A percentile compares a stretch with the other conserved stretches of the same genome.
Evolutionary conservation across 2,888 invertebrate species (phyloP).

Genomic region (Ochropleura plecta): DNA sequence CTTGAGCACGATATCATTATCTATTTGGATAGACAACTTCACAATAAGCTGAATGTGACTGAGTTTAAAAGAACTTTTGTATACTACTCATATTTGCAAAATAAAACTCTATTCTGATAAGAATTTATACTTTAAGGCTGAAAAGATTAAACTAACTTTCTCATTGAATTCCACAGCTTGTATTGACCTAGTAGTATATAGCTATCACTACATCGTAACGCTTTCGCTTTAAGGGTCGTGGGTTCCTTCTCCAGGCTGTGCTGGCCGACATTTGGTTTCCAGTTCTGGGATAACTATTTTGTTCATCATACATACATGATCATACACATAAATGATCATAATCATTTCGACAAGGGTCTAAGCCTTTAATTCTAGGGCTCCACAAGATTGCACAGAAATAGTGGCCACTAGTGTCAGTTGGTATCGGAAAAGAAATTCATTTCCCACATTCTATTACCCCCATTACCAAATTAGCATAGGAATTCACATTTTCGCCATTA

Average conservation of each 20-base stretch:
- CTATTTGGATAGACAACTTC: background rate
- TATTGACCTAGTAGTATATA: slow-evolving; percentile 23
- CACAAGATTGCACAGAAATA: background rate
- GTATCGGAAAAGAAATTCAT: slow-evolving; percentile 10
- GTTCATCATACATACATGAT: background rate
- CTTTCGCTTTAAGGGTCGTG: slow-evolving; percentile 29
- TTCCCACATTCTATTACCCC: slow-evolving; percentile 58
- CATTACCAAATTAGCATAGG: slow-evolving; percentile 48
- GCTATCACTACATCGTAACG: slow-evolving; percentile 7
- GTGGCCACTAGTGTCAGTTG: background rate
- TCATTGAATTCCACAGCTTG: slow-evolving; percentile 3
- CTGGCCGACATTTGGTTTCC: background rate
- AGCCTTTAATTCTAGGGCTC: background rate
- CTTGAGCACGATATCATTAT: background rate
- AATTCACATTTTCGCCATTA: slow-evolving; percentile 51
- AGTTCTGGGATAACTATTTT: background rate
- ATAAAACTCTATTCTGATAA: background rate
- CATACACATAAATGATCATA: too few species aligned
- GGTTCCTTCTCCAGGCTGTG: background rate
- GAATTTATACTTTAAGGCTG: slow-evolving; percentile 11
- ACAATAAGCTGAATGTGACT: background rate
- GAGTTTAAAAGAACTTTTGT: too few species aligned
- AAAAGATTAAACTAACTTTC: slow-evolving; percentile 18
- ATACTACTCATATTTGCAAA: too few species aligned
- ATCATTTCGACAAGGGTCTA: background rate